Evolutionary conservation across 2,888 invertebrate genomes (phyloP).

Genomic region (Thera obeliscata): DNA sequence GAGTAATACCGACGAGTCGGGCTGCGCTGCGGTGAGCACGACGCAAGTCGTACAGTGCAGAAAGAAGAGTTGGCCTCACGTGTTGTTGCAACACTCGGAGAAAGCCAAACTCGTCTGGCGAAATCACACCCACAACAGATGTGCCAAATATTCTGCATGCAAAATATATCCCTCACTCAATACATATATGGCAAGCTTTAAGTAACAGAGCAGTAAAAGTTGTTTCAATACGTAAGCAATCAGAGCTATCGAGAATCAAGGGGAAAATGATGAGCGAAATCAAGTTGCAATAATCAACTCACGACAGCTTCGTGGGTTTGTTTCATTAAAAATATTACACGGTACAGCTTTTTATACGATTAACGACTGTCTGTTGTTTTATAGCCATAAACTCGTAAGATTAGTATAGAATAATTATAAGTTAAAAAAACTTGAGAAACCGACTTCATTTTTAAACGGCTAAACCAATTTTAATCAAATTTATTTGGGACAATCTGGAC

Average conservation of each 20-base stretch:
- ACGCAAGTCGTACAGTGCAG: slow-evolving; percentile 21
- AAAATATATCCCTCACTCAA: slow-evolving; percentile 59
- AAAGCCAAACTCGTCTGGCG: slow-evolving; percentile 77
- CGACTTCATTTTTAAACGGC: no score
- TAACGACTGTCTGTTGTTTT: slow-evolving; percentile 2
- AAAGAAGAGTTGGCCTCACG: slow-evolving; percentile 46
- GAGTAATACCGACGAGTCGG: slow-evolving; percentile 36
- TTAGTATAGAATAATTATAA: no score
- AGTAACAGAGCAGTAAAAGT: slow-evolving; percentile 69
- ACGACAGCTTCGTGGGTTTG: slow-evolving; percentile 7
- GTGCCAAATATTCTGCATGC: slow-evolving; percentile 71
- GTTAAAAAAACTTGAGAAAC: no score
- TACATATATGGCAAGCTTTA: slow-evolving; percentile 53
- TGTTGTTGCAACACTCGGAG: slow-evolving; percentile 71
- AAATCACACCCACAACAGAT: slow-evolving; percentile 79
- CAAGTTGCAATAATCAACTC: slow-evolving; percentile 12
- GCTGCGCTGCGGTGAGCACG: slow-evolving; percentile 6
- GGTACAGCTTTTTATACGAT: slow-evolving; percentile 8
- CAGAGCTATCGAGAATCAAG: slow-evolving; percentile 45
- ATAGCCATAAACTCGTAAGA: neutral
- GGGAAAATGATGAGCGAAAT: slow-evolving; percentile 39
- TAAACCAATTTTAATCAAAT: no score
- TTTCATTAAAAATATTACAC: slow-evolving; percentile 17
- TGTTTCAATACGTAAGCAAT: slow-evolving; percentile 57
- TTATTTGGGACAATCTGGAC: no score